Percentiles rank a stretch among this genome's conserved stretches.
Evolutionary conservation across 1,140 invertebrate species (phyloP).

Genomic region (Lepidurus arcticus): DNA sequence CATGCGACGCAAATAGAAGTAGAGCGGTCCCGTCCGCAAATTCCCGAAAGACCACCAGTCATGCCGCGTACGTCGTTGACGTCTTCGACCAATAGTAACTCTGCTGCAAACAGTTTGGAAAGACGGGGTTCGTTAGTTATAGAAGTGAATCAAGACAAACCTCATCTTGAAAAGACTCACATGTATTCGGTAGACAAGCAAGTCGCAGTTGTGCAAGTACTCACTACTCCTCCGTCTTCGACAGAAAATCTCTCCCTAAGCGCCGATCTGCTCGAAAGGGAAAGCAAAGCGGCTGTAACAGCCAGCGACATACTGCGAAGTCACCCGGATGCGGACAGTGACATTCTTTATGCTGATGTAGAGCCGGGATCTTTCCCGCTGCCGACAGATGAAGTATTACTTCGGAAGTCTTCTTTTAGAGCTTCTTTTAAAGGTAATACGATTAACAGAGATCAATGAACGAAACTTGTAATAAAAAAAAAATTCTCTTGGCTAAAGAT

Average conservation of each 20-base stretch:
- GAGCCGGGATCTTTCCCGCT: background rate
- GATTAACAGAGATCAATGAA: background rate
- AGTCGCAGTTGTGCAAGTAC: slow-evolving; percentile 59
- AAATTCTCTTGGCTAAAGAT: background rate
- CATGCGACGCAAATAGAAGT: slow-evolving; percentile 23
- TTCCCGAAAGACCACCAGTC: slow-evolving; percentile 32
- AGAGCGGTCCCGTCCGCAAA: slow-evolving; percentile 22
- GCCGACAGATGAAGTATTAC: background rate
- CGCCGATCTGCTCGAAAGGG: background rate
- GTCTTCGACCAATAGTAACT: slow-evolving; percentile 14
- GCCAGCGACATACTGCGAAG: background rate
- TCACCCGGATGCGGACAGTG: slow-evolving; percentile 26
- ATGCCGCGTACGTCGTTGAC: slow-evolving; percentile 6
- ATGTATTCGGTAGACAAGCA: slow-evolving; percentile 64
- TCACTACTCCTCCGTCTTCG: slow-evolving; percentile 42
- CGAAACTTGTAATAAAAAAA: background rate
- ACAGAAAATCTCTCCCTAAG: slow-evolving; percentile 17
- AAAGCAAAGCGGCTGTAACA: background rate
- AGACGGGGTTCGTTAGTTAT: background rate
- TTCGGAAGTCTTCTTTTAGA: background rate
- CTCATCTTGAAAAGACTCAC: slow-evolving; percentile 57
- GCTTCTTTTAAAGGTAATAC: background rate
- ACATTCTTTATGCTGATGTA: slow-evolving; percentile 30
- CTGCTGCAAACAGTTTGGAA: background rate
- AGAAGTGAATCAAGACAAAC: slow-evolving; percentile 35